Conservation (phyloP, 2,797 vertebrate genomes). For the Silurus aristotelis region DNA sequence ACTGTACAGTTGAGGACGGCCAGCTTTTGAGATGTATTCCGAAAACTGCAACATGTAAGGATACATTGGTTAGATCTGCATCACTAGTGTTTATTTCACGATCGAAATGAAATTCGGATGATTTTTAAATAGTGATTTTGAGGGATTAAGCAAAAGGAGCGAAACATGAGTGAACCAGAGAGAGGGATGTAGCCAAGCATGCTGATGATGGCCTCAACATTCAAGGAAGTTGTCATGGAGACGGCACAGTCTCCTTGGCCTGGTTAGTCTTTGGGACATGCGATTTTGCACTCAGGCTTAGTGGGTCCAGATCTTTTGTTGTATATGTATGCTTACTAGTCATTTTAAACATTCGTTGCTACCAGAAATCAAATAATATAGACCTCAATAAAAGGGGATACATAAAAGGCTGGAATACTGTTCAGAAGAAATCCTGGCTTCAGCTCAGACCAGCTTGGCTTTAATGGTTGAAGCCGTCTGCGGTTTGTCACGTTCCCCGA, state of each 20-base stretch:
- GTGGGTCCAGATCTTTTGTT: background rate
- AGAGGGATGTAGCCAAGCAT: conserved; percentile 57
- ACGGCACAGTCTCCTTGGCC: conserved; percentile 57
- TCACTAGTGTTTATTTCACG: background rate
- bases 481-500: conserved; percentile 45
- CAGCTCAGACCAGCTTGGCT: conserved; percentile 15
- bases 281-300: background rate
- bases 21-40: background rate
- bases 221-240: conserved; percentile 63
- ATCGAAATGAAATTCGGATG: no score
- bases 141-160: conserved; percentile 27
- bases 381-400: background rate
- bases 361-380: background rate
- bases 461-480: conserved; percentile 22
- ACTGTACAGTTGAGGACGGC: background rate
- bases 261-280: conserved; percentile 28
- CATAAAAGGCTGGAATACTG: background rate
- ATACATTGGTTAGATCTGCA: background rate
- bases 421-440: conserved; percentile 45
- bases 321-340: background rate
- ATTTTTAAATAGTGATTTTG: conserved; percentile 3
- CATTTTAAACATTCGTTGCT: background rate
- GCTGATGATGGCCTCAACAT: conserved; percentile 58
- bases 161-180: conserved; percentile 24
- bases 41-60: background rate